Percentiles rank a stretch among this genome's conserved stretches.
Conservation (phyloP, 1,140 invertebrate species). For the Zaprionus ghesquierei region DNA sequence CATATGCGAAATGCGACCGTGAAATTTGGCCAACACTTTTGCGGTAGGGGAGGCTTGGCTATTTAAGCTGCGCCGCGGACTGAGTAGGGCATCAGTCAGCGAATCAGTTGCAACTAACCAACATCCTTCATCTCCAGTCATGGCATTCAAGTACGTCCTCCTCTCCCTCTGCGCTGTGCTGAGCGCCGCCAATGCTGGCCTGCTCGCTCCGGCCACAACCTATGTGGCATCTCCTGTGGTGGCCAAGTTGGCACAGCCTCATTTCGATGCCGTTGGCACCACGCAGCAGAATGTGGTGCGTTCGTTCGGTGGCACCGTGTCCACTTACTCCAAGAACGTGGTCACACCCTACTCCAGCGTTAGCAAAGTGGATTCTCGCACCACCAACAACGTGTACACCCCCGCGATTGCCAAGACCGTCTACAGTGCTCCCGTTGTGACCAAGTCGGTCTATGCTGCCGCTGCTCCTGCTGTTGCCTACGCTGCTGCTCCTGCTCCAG, state of each 20-base stretch:
- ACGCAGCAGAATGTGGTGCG: constrained; percentile 85
- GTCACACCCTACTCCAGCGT: constrained; percentile 87
- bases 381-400: constrained; percentile 85
- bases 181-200: constrained; percentile 82
- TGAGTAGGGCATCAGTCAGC: constrained; percentile 64
- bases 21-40: constrained; percentile 58
- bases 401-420: constrained; percentile 65
- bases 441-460: constrained; percentile 67
- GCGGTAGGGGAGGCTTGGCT: constrained; percentile 41
- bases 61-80: constrained; percentile 48
- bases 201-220: constrained; percentile 49
- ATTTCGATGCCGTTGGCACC: constrained; percentile 84
- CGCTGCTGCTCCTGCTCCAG: constrained; percentile 84
- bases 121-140: constrained; percentile 20
- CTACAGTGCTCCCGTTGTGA: constrained; percentile 70
- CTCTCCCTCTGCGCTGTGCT: constrained; percentile 82
- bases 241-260: constrained; percentile 81
- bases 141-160: constrained; percentile 82
- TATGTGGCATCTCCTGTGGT: constrained; percentile 70
- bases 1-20: constrained; percentile 47
- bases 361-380: constrained; percentile 85
- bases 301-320: constrained; percentile 85
- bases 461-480: constrained; percentile 82
- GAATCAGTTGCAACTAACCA: constrained; percentile 43
- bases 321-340: constrained; percentile 85